phyloP scores from a whole-genome alignment of 2,888 invertebrate species.

The Pasiphila rectangulata region DNA sequence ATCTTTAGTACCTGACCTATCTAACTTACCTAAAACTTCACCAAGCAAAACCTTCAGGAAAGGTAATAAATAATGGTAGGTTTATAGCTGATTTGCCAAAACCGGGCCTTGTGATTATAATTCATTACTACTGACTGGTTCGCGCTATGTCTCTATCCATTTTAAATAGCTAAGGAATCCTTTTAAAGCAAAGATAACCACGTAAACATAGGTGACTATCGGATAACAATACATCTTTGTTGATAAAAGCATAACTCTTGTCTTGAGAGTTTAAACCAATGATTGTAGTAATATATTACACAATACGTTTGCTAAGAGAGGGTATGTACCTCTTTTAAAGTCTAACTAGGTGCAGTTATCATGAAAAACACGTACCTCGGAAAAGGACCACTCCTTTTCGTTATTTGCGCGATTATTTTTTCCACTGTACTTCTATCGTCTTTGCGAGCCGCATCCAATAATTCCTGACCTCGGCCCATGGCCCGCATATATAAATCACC shows the following conservation, averaged over 20 bases:
- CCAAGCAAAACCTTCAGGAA: too few relatives aligned
- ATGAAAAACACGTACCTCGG: constrained; percentile 87
- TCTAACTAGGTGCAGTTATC: background rate
- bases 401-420: constrained; percentile 93
- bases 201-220: constrained; percentile 1
- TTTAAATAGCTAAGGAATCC: too few relatives aligned
- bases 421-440: constrained; percentile 94
- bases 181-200: too few relatives aligned
- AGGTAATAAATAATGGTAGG: background rate
- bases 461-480: constrained; percentile 98
- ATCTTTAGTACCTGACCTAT: too few relatives aligned
- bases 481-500: constrained; percentile 66
- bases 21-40: too few relatives aligned
- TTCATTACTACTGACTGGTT: background rate
- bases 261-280: background rate
- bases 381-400: constrained; percentile 95
- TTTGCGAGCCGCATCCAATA: constrained; percentile 96
- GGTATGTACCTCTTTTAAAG: background rate
- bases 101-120: background rate
- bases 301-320: background rate
- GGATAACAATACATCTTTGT: constrained; percentile 46
- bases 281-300: background rate
- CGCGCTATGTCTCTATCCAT: background rate
- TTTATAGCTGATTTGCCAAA: background rate
- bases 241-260: constrained; percentile 37